phyloP scores from a whole-genome alignment of 1,140 invertebrate genomes.

The Heliconius himera region DNA sequence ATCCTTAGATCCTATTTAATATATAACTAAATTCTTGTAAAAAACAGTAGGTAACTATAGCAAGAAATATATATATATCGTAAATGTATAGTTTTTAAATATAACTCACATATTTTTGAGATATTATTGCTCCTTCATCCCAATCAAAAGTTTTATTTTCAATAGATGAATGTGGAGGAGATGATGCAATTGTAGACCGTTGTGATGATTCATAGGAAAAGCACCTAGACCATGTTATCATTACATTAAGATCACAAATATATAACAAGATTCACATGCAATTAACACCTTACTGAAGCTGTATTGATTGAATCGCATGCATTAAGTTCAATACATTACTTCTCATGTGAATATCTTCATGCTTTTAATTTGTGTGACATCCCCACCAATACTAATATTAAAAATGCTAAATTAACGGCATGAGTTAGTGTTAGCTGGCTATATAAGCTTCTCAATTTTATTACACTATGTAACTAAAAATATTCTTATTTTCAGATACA shows the following conservation, averaged over 20 bases:
- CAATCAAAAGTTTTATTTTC: constrained; percentile 82
- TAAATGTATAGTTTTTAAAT: not conserved
- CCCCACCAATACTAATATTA: not conserved
- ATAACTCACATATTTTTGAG: constrained; percentile 72
- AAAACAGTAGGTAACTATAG: too few species aligned
- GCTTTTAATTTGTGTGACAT: constrained; percentile 6
- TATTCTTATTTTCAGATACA: not conserved
- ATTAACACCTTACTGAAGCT: constrained; percentile 30
- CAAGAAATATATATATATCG: constrained; percentile 6
- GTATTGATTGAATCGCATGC: constrained; percentile 24
- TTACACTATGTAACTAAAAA: not conserved
- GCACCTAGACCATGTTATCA: constrained; percentile 82
- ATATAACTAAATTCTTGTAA: too few species aligned
- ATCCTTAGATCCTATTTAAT: too few species aligned
- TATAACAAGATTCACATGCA: constrained; percentile 34
- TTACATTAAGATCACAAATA: constrained; percentile 30
- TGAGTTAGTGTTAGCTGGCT: constrained; percentile 17
- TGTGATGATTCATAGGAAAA: constrained; percentile 89
- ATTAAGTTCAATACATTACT: constrained; percentile 9
- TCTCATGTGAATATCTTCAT: constrained; percentile 15
- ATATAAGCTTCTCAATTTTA: not conserved
- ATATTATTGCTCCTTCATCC: constrained; percentile 69
- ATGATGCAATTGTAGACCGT: constrained; percentile 82
- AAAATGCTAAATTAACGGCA: not conserved
- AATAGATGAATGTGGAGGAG: constrained; percentile 83